phyloP scores from a whole-genome alignment of 2,888 invertebrate species.

The Thecophora atra region DNA sequence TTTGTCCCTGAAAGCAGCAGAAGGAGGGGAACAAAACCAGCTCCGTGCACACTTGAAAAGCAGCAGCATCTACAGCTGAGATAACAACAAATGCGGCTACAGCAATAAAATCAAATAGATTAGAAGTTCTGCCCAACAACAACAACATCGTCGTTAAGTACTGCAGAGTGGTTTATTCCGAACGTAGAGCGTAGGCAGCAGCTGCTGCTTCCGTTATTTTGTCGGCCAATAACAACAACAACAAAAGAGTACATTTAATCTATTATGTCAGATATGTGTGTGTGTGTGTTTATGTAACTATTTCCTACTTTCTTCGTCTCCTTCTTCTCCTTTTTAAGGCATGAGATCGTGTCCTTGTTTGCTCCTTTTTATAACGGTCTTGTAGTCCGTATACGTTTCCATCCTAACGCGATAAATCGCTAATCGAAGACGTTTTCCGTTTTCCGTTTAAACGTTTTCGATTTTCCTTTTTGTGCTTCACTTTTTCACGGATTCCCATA shows the following conservation, averaged over 20 bases:
- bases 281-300: constrained; percentile 21
- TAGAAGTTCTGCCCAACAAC: not conserved
- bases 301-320: not conserved
- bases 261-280: not conserved
- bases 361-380: not conserved
- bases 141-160: not conserved
- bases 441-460: constrained; percentile 25
- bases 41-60: no score
- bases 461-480: not conserved
- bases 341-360: not conserved
- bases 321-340: not conserved
- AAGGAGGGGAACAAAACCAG: not conserved
- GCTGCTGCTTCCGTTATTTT: not conserved
- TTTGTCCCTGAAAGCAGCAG: not conserved
- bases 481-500: not conserved
- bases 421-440: constrained; percentile 33
- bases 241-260: not conserved
- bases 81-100: not conserved
- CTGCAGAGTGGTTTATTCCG: not conserved
- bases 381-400: constrained; percentile 6
- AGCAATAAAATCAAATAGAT: not conserved
- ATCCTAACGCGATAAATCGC: constrained; percentile 33
- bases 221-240: no score
- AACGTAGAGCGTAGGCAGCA: not conserved
- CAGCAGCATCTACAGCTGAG: not conserved